These are phyloP conservation scores for Ischnus inquisitorius DNA, from an alignment of 2,888 invertebrate species.

Conservation along the genomic window DNA sequence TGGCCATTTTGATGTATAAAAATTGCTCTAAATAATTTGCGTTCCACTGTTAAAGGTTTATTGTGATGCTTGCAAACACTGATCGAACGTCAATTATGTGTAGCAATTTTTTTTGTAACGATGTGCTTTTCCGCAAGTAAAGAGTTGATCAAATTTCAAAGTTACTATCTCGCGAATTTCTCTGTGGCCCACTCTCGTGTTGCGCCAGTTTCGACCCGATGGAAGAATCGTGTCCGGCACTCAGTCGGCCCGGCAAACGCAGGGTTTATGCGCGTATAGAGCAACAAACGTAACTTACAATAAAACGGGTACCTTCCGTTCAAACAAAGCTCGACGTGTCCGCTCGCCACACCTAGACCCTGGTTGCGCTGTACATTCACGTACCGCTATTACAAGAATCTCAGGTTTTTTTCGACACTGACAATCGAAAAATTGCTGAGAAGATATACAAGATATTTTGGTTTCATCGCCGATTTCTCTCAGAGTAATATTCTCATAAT, in stretches of 20 bases:
- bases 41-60: too few species aligned
- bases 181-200: slow-evolving; percentile 57
- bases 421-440: too few species aligned
- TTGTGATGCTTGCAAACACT: too few species aligned
- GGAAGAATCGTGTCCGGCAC: slow-evolving; percentile 41
- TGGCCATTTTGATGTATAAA: too few species aligned
- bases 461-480: too few species aligned
- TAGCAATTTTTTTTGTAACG: too few species aligned
- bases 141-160: slow-evolving; percentile 71
- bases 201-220: slow-evolving; percentile 65
- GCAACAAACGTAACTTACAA: slow-evolving; percentile 13
- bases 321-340: not conserved
- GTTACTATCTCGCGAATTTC: slow-evolving; percentile 70
- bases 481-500: too few species aligned
- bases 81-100: too few species aligned
- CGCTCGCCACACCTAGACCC: not conserved
- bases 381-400: not conserved
- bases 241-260: slow-evolving; percentile 35
- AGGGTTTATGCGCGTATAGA: slow-evolving; percentile 20
- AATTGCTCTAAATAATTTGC: too few species aligned
- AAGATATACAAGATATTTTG: too few species aligned
- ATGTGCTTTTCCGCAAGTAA: slow-evolving; percentile 63
- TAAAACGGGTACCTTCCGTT: not conserved
- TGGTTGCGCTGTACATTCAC: not conserved
- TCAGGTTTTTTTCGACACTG: not conserved